Percentiles rank a stretch among this genome's conserved stretches.
Evolutionary conservation across 1,140 invertebrate genomes (phyloP).

Genomic region (Diorhabda carinulata): DNA sequence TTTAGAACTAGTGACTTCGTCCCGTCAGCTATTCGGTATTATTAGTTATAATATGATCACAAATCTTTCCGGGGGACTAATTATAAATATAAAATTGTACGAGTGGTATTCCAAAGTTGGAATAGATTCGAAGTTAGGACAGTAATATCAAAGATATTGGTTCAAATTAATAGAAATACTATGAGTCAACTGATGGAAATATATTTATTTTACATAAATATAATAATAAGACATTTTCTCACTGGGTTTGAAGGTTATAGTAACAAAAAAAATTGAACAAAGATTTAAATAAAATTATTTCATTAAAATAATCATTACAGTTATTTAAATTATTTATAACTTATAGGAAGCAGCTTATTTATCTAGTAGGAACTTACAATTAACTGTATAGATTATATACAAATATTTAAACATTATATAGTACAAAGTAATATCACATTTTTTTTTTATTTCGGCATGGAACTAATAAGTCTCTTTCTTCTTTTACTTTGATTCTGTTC

Average conservation of each 20-base stretch:
- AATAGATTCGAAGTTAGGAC: no score
- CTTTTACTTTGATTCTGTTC: slow-evolving; percentile 15
- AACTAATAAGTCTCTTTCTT: slow-evolving; percentile 24
- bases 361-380: slow-evolving; percentile 36
- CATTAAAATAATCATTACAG: slow-evolving; percentile 15
- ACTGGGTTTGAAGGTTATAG: neutral
- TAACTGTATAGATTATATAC: slow-evolving; percentile 25
- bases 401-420: slow-evolving; percentile 20
- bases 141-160: no score
- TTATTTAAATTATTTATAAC: slow-evolving; percentile 12
- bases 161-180: no score
- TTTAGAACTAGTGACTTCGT: no score
- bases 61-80: no score
- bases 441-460: slow-evolving; percentile 12
- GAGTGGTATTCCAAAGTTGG: no score
- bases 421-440: slow-evolving; percentile 25
- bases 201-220: no score
- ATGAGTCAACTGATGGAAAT: no score
- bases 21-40: no score
- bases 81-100: no score
- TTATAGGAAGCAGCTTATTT: slow-evolving; percentile 23
- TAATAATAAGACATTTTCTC: no score
- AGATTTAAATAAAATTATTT: slow-evolving; percentile 10
- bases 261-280: slow-evolving; percentile 5
- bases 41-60: no score